Conservation (phyloP, 2,888 invertebrate genomes). For the Philereme vetulata region DNA sequence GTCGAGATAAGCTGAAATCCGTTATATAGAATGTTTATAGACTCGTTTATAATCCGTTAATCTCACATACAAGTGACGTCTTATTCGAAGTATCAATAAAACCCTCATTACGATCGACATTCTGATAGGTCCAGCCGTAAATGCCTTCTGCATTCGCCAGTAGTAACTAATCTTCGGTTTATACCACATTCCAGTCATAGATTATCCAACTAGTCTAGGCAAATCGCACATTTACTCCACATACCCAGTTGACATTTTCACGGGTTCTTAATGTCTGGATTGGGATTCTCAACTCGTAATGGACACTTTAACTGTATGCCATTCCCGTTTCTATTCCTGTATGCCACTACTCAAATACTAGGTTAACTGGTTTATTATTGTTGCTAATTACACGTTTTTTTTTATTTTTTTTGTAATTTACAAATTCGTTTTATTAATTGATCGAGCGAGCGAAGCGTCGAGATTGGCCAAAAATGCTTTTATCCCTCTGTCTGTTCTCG, state of each 20-base stretch:
- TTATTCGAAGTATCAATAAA: too few species aligned
- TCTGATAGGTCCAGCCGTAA: slow-evolving; percentile 3
- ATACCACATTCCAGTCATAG: slow-evolving; percentile 6
- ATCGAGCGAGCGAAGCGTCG: too few species aligned
- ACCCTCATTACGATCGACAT: neutral
- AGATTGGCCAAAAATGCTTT: too few species aligned
- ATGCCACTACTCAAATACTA: neutral
- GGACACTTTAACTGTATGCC: slow-evolving; percentile 12
- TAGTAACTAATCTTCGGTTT: too few species aligned
- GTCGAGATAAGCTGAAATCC: too few species aligned
- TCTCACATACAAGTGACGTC: too few species aligned
- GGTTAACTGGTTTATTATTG: neutral
- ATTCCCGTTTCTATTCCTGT: slow-evolving; percentile 17
- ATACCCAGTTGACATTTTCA: slow-evolving; percentile 14
- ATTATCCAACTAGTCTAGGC: slow-evolving; percentile 9
- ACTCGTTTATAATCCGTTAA: too few species aligned
- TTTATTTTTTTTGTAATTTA: too few species aligned
- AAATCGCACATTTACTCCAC: slow-evolving; percentile 23
- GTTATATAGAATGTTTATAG: too few species aligned
- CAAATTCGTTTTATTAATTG: too few species aligned
- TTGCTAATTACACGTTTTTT: too few species aligned
- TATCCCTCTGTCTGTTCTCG: too few species aligned
- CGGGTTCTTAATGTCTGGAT: slow-evolving; percentile 11
- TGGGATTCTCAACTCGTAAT: slow-evolving; percentile 5
- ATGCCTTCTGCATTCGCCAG: neutral